Conservation (phyloP, 2,888 invertebrate genomes). For the Lymantria dispar region DNA sequence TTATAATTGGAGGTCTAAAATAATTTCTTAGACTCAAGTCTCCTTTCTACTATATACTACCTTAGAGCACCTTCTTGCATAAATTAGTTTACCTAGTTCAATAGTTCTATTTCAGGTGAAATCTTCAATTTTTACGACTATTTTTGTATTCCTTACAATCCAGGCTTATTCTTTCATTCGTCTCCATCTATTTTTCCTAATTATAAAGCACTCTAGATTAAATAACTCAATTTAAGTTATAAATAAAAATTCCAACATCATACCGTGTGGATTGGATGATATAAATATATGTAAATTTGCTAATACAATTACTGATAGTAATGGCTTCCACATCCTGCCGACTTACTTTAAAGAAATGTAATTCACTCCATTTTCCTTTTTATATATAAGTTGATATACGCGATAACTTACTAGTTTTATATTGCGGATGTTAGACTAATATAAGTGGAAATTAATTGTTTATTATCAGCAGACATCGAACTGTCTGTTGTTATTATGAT, state of each 20-base stretch:
- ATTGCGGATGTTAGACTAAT: conserved; percentile 12
- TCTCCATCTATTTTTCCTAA: too few species aligned
- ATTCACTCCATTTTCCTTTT: conserved; percentile 3
- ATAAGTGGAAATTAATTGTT: conserved; percentile 4
- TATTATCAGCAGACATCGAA: conserved; percentile 1
- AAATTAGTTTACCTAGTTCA: too few species aligned
- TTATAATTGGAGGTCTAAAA: too few species aligned
- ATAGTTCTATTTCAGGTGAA: too few species aligned
- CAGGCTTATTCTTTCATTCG: too few species aligned
- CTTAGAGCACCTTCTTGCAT: too few species aligned
- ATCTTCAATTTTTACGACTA: too few species aligned
- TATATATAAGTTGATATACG: conserved; percentile 8
- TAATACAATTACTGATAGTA: conserved; percentile 12
- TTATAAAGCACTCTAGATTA: too few species aligned
- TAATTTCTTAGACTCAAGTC: too few species aligned
- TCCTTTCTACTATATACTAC: too few species aligned
- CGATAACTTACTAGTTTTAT: conserved; percentile 7
- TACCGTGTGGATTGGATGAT: conserved; percentile 7
- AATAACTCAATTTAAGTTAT: not conserved
- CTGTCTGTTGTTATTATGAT: too few species aligned
- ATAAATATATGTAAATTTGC: conserved; percentile 7
- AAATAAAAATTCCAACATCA: not conserved
- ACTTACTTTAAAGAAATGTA: not conserved
- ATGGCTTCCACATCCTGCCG: conserved; percentile 25
- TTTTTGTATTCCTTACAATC: too few species aligned